A percentile compares a stretch with the other conserved stretches of the same genome.
Evolutionary conservation across 2,888 invertebrate genomes (phyloP).

Genomic region (Drosophila demipolita): DNA sequence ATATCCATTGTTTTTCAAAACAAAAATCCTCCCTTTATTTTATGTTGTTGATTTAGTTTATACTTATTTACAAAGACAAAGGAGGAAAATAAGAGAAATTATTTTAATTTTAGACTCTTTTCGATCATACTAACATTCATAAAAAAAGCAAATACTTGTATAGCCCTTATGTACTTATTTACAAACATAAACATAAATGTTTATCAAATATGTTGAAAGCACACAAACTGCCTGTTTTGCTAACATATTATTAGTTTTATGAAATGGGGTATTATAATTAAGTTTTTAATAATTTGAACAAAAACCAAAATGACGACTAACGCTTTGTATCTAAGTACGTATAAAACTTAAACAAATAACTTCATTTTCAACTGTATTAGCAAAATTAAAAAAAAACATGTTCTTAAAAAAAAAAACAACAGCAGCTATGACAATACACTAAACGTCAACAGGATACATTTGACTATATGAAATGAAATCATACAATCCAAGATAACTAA

Average conservation of each 20-base stretch:
- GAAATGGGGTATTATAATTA: slow-evolving; percentile 56
- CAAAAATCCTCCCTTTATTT: slow-evolving; percentile 51
- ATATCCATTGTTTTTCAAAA: slow-evolving; percentile 80
- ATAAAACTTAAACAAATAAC: slow-evolving; percentile 42
- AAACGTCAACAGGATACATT: slow-evolving; percentile 67
- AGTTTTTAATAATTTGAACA: slow-evolving; percentile 63
- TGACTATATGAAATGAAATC: slow-evolving; percentile 44
- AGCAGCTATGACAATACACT: slow-evolving; percentile 66
- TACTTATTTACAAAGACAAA: slow-evolving; percentile 46
- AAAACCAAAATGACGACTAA: slow-evolving; percentile 76
- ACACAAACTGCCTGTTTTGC: slow-evolving; percentile 75
- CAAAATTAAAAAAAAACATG: slow-evolving; percentile 62
- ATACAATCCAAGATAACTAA: slow-evolving; percentile 31
- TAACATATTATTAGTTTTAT: slow-evolving; percentile 50
- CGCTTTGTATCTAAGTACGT: slow-evolving; percentile 73
- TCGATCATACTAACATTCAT: slow-evolving; percentile 29
- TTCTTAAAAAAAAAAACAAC: slow-evolving; percentile 35
- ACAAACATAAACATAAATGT: slow-evolving; percentile 7
- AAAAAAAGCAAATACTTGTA: slow-evolving; percentile 28
- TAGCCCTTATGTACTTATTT: slow-evolving; percentile 64
- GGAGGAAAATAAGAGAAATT: slow-evolving; percentile 39
- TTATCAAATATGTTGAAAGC: slow-evolving; percentile 59
- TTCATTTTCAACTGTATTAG: slow-evolving; percentile 78
- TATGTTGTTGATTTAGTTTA: slow-evolving; percentile 62
- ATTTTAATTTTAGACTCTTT: slow-evolving; percentile 35